Evolutionary conservation across 2,797 vertebrate genomes (phyloP).

Genomic region (Lepilemur septentrionalis): DNA sequence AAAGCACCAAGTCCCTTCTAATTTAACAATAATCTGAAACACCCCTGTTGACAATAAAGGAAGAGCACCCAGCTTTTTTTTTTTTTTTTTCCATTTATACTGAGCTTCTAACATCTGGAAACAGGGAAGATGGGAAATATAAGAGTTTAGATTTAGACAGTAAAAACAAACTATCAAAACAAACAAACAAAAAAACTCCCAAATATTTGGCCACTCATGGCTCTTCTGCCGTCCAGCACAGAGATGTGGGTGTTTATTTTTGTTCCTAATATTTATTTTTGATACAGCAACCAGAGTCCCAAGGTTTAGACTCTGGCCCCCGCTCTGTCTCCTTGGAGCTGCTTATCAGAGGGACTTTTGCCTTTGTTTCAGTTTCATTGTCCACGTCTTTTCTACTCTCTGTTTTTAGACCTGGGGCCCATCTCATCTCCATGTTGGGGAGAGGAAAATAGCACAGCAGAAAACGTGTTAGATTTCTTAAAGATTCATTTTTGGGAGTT

Average conservation of each 20-base stretch:
- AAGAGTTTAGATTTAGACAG: not conserved
- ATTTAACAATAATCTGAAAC: not conserved
- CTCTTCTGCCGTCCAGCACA: not conserved
- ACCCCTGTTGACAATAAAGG: constrained; percentile 19
- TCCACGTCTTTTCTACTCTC: not conserved
- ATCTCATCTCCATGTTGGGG: not conserved
- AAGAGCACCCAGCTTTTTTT: not conserved
- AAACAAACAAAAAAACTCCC: not conserved
- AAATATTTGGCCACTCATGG: not conserved
- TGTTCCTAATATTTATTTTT: constrained; percentile 65
- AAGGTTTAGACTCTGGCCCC: constrained; percentile 37
- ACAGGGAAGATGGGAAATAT: not conserved
- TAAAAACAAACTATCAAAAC: constrained; percentile 23
- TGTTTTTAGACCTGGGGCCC: not conserved
- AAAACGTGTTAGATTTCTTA: not conserved
- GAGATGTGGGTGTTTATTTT: constrained; percentile 63
- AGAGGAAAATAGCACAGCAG: not conserved
- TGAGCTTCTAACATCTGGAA: not conserved
- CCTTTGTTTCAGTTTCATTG: not conserved
- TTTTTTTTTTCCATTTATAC: not conserved
- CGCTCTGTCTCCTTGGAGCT: constrained; percentile 4
- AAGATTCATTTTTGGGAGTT: not conserved
- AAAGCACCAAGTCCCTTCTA: not conserved
- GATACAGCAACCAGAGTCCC: constrained; percentile 5
- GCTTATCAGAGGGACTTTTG: not conserved